Percentiles rank a stretch among this genome's conserved stretches.
phyloP scores from a whole-genome alignment of 2,888 invertebrate genomes.

The Heliconius erato region DNA sequence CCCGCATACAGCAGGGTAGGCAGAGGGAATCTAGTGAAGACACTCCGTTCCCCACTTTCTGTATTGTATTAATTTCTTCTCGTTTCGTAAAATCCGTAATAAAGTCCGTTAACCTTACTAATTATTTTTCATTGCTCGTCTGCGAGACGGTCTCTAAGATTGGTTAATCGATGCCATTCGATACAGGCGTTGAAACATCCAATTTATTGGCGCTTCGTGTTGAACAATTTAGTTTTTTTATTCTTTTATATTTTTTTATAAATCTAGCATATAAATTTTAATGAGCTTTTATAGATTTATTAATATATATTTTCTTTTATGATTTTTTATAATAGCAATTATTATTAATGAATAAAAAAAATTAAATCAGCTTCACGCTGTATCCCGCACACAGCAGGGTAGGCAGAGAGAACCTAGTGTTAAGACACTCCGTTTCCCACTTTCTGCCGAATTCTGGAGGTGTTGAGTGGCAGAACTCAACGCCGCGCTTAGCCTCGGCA shows the following conservation, averaged over 20 bases:
- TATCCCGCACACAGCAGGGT: too few relatives aligned
- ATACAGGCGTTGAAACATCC: conserved; percentile 28
- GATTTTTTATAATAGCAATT: neutral
- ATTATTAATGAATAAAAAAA: neutral
- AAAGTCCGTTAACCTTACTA: conserved; percentile 23
- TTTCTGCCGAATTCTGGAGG: too few relatives aligned
- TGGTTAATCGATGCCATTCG: conserved; percentile 35
- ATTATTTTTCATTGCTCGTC: conserved; percentile 28
- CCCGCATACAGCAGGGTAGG: too few relatives aligned
- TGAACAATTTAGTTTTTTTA: conserved; percentile 10
- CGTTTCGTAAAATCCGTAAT: conserved; percentile 7
- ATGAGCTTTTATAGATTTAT: neutral
- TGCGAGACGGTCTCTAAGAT: conserved; percentile 26
- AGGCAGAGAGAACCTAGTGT: too few relatives aligned
- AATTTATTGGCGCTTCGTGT: conserved; percentile 41
- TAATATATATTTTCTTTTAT: neutral
- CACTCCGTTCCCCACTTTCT: too few relatives aligned
- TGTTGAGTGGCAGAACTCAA: too few relatives aligned
- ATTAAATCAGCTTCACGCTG: too few relatives aligned
- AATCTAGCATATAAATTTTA: conserved; percentile 3
- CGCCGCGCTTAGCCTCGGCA: too few relatives aligned
- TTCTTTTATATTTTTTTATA: conserved; percentile 16
- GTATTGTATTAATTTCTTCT: neutral
- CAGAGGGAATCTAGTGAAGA: too few relatives aligned
- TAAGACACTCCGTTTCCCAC: too few relatives aligned